Base-by-base conservation (phyloP, 2,888 invertebrate species). In the Acrobeloides nanus region DNA sequence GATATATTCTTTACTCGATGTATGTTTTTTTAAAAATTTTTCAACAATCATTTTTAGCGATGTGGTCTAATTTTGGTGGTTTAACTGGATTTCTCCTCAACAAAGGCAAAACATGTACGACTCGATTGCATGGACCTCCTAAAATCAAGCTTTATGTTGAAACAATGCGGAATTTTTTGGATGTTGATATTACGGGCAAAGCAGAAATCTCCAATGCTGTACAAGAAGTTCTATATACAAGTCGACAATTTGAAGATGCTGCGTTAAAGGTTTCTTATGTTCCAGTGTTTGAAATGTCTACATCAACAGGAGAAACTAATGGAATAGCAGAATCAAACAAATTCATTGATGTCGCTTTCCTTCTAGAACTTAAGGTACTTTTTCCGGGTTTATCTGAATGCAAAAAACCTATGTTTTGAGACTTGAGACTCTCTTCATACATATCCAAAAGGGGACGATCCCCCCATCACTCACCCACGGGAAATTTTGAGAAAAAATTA, bases 41-140 rank as follows among this genome's bases (percentile, higher is more conserved):
- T 39, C 10, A 12, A 10, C 21, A 17, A 4, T 21, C 41, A 32
- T 33, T 51, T 64, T 34, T 40, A 68, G 67, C 53, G 12, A 55
- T 44, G 18, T 70, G 69, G 67, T 59, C 63, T 27, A 63, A 63
- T 41, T 62, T 69, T 18, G 64, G 64, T 15, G 70, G 70, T n/a
- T 61, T 70, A 27, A 59, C 64, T 0, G 61, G 63, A 1, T 44
- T 71, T 33, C 40, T 70, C 5, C 52, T 71, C 12, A 51, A 60
- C 8, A 72, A 71, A 42, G 57, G 38, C 3, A 26, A 18, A 2
- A 10, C 32, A 1, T 40, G 59, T 29, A 58, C 61, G 4, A 45
- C 51, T 0, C 54, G 68, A 24, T 38, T 72, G 17, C 71, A 72
- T 46, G 72, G 72, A 1, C 64, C 69, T 4, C 50, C 56, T 46